Percentiles rank a stretch among this genome's conserved stretches.
These are phyloP conservation scores for Plutella xylostella DNA, from an alignment of 2,888 invertebrate genomes.

Conservation along the genomic window DNA sequence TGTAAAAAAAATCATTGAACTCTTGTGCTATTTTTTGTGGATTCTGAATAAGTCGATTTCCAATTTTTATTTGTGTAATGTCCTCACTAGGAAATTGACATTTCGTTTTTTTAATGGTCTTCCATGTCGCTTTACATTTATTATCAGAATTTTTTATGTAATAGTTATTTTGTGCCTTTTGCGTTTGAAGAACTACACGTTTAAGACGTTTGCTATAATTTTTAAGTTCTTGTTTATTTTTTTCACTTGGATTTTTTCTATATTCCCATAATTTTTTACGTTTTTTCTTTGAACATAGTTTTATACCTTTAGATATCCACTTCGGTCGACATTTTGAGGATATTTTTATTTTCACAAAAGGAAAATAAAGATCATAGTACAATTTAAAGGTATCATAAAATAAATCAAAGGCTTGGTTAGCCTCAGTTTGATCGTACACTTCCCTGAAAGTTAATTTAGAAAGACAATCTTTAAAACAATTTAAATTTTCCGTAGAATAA, in stretches of 20 bases:
- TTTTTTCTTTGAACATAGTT: conserved; percentile 3
- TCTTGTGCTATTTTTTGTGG: too few relatives aligned
- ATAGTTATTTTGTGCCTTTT: conserved; percentile 10
- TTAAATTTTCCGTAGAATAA: conserved; percentile 2
- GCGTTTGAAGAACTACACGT: conserved; percentile 3
- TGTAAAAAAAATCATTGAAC: too few relatives aligned
- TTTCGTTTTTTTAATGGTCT: conserved; percentile 8
- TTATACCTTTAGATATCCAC: conserved; percentile 9
- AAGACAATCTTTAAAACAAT: conserved; percentile 6
- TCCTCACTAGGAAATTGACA: too few relatives aligned
- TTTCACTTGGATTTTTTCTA: not conserved
- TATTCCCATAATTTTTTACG: conserved; percentile 8
- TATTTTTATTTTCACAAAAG: conserved; percentile 3
- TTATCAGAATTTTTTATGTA: conserved; percentile 2
- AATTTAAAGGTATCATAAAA: conserved; percentile 4
- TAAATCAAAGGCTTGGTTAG: conserved; percentile 1
- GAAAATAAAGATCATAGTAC: conserved; percentile 7
- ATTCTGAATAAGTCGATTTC: too few relatives aligned
- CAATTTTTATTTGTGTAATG: too few relatives aligned
- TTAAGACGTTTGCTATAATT: not conserved
- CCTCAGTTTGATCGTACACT: not conserved
- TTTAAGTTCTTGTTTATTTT: not conserved
- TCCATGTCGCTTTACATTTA: conserved; percentile 8
- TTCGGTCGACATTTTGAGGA: not conserved
- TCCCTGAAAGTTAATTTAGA: conserved; percentile 1